Evolutionary conservation across 2,888 invertebrate species (phyloP), one percentile per base, ranked within the genome.

Genomic region (Sylvicola cinctus): DNA sequence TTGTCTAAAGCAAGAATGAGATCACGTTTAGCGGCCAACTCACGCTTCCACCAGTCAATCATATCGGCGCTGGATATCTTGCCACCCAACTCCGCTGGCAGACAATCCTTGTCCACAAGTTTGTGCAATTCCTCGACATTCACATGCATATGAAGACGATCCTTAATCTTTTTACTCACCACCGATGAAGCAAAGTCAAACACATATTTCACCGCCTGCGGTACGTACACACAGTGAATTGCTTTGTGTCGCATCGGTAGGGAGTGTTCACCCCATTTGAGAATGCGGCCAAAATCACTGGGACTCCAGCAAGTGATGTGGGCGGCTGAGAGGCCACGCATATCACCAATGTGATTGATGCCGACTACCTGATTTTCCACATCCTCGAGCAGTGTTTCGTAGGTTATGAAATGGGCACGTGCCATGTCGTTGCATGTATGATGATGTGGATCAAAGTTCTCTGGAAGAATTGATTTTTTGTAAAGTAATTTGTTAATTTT

Each of bases 241-340:
- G 71, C 71, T 52, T 80, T 81, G 55, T 83, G 81, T 12, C 81
- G 64, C 65, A 81, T 68, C 6, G 84, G 83, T 39, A 76, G 42
- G 1, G 80, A 77, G 66, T 80, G 78, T 72, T 79, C 78, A 45
- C 77, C 75, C 76, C 77, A 78, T 51, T 71, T 74, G 36, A 78
- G 59, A 23, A 76, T 52, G 27, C 70, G 64, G 1, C 67, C 72
- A 46, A 77, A 76, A 54, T 78, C 78, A 10, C 66, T 63, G 10
- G 76, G 74, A 43, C 74, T 70, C 74, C 79, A 79, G 25, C 74
- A 63, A 20, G 76, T 72, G 38, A 79, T 55, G 49, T 74, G 70
- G 0, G 72, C 63, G 3, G 72, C 61, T 13, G 66, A 63, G 3
- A 70, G 63, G 0, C 72, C 71, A 7, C 56, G 55, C 29, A 73